Evolutionary conservation across 1,140 invertebrate genomes (phyloP).

Genomic region (Leptoteleia sp.): DNA sequence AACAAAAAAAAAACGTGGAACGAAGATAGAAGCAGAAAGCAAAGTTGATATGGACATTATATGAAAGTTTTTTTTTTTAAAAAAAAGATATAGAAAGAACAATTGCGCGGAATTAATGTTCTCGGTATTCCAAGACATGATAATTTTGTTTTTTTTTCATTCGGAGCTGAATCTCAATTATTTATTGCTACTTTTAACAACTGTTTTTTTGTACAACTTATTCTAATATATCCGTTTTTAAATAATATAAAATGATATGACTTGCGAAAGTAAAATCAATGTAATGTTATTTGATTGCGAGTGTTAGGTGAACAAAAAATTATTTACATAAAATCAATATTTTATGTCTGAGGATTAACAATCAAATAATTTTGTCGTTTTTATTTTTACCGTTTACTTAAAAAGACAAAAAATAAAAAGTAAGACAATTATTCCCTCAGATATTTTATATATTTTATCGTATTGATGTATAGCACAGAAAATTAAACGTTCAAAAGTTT

Average conservation of each 20-base stretch:
- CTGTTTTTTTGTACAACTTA: constrained; percentile 33
- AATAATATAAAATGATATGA: neutral
- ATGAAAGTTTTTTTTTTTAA: neutral
- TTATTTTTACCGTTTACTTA: neutral
- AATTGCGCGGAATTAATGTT: neutral
- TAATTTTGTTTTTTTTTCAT: constrained; percentile 18
- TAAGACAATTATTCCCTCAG: constrained; percentile 7
- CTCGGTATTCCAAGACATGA: constrained; percentile 7
- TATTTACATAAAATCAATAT: too few species aligned
- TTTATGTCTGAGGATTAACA: too few species aligned
- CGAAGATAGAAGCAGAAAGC: neutral
- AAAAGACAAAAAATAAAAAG: too few species aligned
- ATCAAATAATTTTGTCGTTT: too few species aligned
- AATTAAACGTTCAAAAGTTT: constrained; percentile 9
- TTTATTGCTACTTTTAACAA: constrained; percentile 33
- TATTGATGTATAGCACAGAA: constrained; percentile 19
- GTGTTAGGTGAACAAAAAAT: too few species aligned
- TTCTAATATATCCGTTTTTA: constrained; percentile 18
- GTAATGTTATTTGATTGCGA: constrained; percentile 14
- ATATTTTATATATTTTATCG: constrained; percentile 22
- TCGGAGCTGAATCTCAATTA: constrained; percentile 47
- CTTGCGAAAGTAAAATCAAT: neutral
- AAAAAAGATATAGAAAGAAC: neutral
- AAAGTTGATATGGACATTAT: constrained; percentile 6
- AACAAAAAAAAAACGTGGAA: too few species aligned